Evolutionary conservation across 2,113 vertebrate species (phyloP).

Genomic region (Cyphomyrus discorhynchus): DNA sequence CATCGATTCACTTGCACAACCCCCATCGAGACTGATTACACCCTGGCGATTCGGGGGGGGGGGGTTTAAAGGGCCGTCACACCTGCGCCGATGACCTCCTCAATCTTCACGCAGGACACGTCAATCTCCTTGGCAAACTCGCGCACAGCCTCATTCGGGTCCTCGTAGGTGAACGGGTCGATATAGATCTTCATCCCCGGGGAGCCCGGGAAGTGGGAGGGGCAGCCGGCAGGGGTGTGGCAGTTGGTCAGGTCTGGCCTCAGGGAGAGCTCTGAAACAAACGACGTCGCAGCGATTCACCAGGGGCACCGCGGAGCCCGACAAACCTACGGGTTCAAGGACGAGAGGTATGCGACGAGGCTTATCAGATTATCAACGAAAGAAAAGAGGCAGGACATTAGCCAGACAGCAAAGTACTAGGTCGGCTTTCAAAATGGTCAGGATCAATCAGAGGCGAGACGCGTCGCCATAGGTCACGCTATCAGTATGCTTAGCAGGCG

Average conservation of each 20-base stretch:
- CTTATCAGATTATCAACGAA: not conserved
- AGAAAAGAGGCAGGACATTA: not conserved
- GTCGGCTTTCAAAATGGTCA: not conserved
- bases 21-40: not conserved
- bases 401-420: not conserved
- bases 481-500: not conserved
- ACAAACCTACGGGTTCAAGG: not conserved
- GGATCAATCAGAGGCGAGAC: not conserved
- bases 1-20: not conserved
- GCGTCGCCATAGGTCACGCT: not conserved
- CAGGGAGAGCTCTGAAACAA: slow-evolving; percentile 70
- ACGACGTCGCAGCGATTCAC: slow-evolving; percentile 28
- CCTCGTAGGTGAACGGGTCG: slow-evolving; percentile 96
- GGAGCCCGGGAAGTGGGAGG: slow-evolving; percentile 77
- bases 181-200: slow-evolving; percentile 99
- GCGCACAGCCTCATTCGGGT: slow-evolving; percentile 94
- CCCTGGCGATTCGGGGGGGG: not conserved
- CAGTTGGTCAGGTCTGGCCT: slow-evolving; percentile 72
- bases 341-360: not conserved
- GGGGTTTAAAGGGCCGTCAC: slow-evolving; percentile 13
- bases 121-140: slow-evolving; percentile 99
- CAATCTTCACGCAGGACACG: slow-evolving; percentile 97
- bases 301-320: not conserved
- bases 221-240: slow-evolving; percentile 69
- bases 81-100: slow-evolving; percentile 99